A percentile compares a stretch with the other conserved stretches of the same genome.
Evolutionary conservation across 2,888 invertebrate genomes (phyloP).

Genomic region (Molanna angustata): DNA sequence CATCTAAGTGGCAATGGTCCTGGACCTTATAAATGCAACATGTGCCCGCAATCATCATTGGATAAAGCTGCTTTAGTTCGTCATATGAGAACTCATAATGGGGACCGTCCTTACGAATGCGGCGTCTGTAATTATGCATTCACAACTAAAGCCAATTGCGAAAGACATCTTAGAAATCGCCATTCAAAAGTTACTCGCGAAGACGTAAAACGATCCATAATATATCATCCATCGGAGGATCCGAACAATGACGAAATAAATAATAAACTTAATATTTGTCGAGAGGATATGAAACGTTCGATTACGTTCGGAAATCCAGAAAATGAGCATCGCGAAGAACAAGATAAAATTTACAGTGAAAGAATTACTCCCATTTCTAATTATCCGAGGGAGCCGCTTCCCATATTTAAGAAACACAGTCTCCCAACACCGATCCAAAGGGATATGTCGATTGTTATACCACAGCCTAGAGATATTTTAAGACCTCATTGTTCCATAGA

Average conservation of each 20-base stretch:
- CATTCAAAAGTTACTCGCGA: conserved; percentile 84
- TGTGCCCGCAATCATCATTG: conserved; percentile 85
- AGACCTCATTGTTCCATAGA: conserved; percentile 39
- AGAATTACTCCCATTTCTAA: conserved; percentile 49
- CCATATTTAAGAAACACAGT: conserved; percentile 43
- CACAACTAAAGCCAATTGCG: conserved; percentile 96
- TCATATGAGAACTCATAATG: conserved; percentile 93
- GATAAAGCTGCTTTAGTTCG: conserved; percentile 90
- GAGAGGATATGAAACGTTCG: conserved; percentile 57
- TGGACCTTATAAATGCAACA: conserved; percentile 87
- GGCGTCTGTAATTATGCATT: conserved; percentile 95
- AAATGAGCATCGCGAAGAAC: conserved; percentile 47
- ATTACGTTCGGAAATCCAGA: conserved; percentile 57
- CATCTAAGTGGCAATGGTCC: conserved; percentile 75
- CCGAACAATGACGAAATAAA: conserved; percentile 73
- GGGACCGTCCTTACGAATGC: conserved; percentile 93
- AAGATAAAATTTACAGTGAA: conserved; percentile 37
- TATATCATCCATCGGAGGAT: conserved; percentile 84
- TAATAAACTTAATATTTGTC: conserved; percentile 48
- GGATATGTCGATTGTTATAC: conserved; percentile 38
- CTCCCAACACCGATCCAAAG: conserved; percentile 35
- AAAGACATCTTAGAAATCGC: conserved; percentile 88
- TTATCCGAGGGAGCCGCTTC: conserved; percentile 44
- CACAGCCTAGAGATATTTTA: conserved; percentile 30
- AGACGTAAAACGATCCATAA: conserved; percentile 84